A percentile compares a stretch with the other conserved stretches of the same genome.
phyloP scores from a whole-genome alignment of 2,113 vertebrate species.

The Uropsilus gracilis region DNA sequence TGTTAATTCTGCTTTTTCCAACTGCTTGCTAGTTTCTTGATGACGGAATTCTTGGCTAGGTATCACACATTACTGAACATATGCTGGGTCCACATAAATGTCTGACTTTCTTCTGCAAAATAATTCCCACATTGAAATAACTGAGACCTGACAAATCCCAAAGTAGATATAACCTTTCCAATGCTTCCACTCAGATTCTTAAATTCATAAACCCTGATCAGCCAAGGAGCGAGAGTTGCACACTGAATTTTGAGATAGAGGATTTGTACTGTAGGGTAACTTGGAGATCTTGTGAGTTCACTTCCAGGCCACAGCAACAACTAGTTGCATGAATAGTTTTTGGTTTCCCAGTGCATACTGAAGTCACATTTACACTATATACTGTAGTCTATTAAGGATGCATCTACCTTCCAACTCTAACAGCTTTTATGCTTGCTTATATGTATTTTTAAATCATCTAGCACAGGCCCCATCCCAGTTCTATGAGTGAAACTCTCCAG shows the following conservation, averaged over 20 bases:
- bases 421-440: too few species aligned
- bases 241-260: too few species aligned
- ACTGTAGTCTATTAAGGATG: too few species aligned
- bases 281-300: too few species aligned
- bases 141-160: neutral
- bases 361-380: too few species aligned
- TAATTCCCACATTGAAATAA: neutral
- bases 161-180: neutral
- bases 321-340: too few species aligned
- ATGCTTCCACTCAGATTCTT: neutral
- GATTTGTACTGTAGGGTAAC: too few species aligned
- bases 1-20: neutral
- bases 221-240: neutral
- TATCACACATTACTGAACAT: neutral
- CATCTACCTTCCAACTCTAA: neutral
- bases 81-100: too few species aligned
- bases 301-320: too few species aligned
- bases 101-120: neutral
- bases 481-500: neutral
- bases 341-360: too few species aligned
- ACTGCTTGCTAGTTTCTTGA: neutral
- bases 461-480: neutral
- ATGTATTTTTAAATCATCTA: neutral
- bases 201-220: neutral
- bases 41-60: neutral